These are phyloP conservation scores for Pterostichus madidus DNA, from an alignment of 2,888 invertebrate species.

Conservation along the genomic window DNA sequence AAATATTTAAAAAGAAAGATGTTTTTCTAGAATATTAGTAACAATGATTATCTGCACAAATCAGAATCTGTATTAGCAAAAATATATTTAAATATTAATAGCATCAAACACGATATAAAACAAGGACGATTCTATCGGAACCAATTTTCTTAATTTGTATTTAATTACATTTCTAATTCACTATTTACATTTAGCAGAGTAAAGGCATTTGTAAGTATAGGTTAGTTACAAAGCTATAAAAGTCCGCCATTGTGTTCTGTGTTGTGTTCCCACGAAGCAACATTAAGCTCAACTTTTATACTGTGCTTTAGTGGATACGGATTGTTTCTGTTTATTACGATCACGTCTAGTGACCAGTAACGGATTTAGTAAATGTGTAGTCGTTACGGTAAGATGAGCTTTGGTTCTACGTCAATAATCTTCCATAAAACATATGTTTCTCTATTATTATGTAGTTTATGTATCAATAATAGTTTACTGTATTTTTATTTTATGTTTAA, in stretches of 20 bases:
- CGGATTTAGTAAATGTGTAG: neutral
- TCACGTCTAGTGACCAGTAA: neutral
- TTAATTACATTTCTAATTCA: neutral
- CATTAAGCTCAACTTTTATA: constrained; percentile 31
- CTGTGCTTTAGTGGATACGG: constrained; percentile 19
- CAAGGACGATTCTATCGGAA: too few species aligned
- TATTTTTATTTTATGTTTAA: too few species aligned
- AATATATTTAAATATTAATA: too few species aligned
- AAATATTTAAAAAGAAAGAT: too few species aligned
- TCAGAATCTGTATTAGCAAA: too few species aligned
- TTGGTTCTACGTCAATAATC: neutral
- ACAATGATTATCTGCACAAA: too few species aligned
- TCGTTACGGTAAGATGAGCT: neutral
- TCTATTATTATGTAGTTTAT: neutral
- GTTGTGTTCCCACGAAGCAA: neutral
- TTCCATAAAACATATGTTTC: neutral
- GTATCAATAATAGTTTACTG: too few species aligned
- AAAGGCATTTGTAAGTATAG: neutral
- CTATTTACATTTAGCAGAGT: neutral
- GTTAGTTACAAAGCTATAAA: constrained; percentile 20
- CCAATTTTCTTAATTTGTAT: constrained; percentile 1
- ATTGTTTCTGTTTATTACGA: constrained; percentile 27
- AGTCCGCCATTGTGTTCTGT: neutral
- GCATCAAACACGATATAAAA: too few species aligned
- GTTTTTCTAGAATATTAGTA: too few species aligned